Evolutionary conservation across 2,888 invertebrate species (phyloP), one percentile per base, ranked within the genome.

Genomic region (Lasioglossum figueresi): DNA sequence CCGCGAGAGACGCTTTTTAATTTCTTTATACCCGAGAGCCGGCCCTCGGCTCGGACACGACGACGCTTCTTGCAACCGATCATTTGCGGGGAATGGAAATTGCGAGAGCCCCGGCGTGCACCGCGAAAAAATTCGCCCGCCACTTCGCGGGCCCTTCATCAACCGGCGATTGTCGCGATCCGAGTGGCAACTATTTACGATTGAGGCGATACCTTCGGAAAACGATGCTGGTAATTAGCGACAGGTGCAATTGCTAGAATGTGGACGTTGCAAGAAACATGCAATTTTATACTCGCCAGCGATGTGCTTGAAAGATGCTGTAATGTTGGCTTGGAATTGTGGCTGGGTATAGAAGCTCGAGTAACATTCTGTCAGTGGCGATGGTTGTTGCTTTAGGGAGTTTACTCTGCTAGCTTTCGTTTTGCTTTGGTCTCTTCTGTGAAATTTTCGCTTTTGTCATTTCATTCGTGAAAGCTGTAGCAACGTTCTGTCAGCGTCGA

Each of bases 31-130:
- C 63, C 40, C n/a, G 56, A n/a, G 74, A 43, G 45, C 34, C 63
- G 27, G 34, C 10, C 12, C 37, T 12, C 16, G 66, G 23, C 56
- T 56, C n/a, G 56, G n/a, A 16, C 16, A 6, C 27, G 27, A 31
- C 31, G 31, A n/a, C n/a, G 23, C 56, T 71, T 83, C 82, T 86
- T 79, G 76, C 78, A 19, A 27, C 73, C 81, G 71, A 78, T 84
- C 85, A 83, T 85, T 81, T 76, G 79, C 68, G 72, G 85, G 77
- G 80, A 85, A 84, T 73, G 86, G 80, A 81, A 81, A 71, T 79
- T 86, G 48, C 76, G 31, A 71, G 45, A 23, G 40, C 48, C 19
- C 19, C 19, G 14, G 45, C 3, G n/a, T 8, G 8, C n/a, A 68
- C 10, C 23, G 66, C 40, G 78, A 79, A 85, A 81, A 76, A 85